Percentiles rank a stretch among this genome's conserved stretches.
Evolutionary conservation across 2,797 vertebrate genomes (phyloP).

Genomic region (Eospalax fontanierii): DNA sequence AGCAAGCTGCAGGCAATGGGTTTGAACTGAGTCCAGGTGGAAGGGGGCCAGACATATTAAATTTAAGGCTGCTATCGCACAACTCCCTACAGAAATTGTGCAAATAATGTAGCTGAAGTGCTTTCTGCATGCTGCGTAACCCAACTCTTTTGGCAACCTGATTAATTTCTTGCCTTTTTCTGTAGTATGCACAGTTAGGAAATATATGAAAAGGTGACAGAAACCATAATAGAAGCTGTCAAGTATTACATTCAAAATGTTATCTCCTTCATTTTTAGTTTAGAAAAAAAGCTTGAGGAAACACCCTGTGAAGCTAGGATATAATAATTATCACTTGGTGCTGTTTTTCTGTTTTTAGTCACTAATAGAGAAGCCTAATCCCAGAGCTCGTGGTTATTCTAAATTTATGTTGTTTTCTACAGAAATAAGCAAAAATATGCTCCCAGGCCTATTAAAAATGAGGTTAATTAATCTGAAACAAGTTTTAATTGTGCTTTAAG

Average conservation of each 20-base stretch:
- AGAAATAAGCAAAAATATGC: neutral
- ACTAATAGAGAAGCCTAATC: neutral
- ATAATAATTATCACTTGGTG: slow-evolving; percentile 2
- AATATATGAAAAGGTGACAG: slow-evolving; percentile 75
- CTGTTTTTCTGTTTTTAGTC: slow-evolving; percentile 47
- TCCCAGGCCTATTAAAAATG: slow-evolving; percentile 3
- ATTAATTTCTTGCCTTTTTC: slow-evolving; percentile 82
- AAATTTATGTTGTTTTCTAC: neutral
- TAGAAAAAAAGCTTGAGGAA: slow-evolving; percentile 40
- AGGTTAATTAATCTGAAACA: slow-evolving; percentile 19
- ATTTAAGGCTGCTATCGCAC: slow-evolving; percentile 90
- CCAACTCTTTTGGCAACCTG: slow-evolving; percentile 82
- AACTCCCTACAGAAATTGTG: slow-evolving; percentile 89
- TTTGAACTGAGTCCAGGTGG: slow-evolving; percentile 90
- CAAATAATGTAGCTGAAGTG: slow-evolving; percentile 89
- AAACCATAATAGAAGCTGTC: slow-evolving; percentile 81
- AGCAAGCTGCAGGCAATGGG: slow-evolving; percentile 86
- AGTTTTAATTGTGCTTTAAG: slow-evolving; percentile 28
- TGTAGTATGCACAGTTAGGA: slow-evolving; percentile 79
- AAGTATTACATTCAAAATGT: slow-evolving; percentile 74
- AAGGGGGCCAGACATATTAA: slow-evolving; percentile 88
- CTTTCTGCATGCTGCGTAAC: slow-evolving; percentile 83
- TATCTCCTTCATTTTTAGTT: slow-evolving; percentile 82
- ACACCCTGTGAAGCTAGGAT: slow-evolving; percentile 3
- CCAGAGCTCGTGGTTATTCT: neutral